Percentiles rank a stretch among this genome's conserved stretches.
These are phyloP conservation scores for Procavia capensis DNA, from an alignment of 2,113 vertebrate species.

Conservation along the genomic window DNA sequence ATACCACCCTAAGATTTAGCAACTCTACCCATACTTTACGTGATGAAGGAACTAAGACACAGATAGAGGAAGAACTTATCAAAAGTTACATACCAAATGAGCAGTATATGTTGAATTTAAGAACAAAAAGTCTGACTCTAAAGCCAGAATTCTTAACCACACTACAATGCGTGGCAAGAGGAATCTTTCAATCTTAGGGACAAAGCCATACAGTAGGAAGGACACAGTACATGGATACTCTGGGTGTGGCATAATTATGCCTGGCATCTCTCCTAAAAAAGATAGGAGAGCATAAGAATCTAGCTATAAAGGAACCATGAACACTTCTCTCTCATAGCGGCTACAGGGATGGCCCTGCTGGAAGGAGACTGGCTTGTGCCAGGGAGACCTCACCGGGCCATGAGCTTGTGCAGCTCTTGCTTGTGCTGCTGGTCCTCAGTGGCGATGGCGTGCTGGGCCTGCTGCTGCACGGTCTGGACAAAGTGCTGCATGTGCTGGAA, in stretches of 20 bases:
- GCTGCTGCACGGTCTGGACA: conserved; percentile 97
- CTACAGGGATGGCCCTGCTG: background rate
- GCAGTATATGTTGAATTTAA: background rate
- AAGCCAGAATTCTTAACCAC: background rate
- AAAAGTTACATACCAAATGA: background rate
- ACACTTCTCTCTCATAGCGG: background rate
- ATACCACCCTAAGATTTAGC: background rate
- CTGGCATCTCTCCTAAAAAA: too few relatives aligned
- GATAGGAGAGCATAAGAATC: background rate
- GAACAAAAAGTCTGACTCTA: background rate
- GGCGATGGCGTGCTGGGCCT: conserved; percentile 95
- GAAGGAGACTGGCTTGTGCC: background rate
- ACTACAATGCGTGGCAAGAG: background rate
- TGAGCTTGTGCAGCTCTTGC: conserved; percentile 98
- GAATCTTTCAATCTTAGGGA: background rate
- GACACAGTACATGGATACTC: background rate
- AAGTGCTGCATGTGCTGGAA: conserved; percentile 99
- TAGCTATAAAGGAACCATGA: background rate
- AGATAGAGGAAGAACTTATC: background rate
- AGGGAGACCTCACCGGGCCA: conserved; percentile 93
- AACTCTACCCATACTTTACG: background rate
- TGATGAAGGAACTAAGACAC: background rate
- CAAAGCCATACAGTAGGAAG: background rate
- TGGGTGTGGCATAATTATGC: too few relatives aligned
- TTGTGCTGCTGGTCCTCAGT: conserved; percentile 97